A percentile compares a stretch with the other conserved stretches of the same genome.
Conservation (phyloP, 1,140 invertebrate genomes). For the Drosophila orosa region DNA sequence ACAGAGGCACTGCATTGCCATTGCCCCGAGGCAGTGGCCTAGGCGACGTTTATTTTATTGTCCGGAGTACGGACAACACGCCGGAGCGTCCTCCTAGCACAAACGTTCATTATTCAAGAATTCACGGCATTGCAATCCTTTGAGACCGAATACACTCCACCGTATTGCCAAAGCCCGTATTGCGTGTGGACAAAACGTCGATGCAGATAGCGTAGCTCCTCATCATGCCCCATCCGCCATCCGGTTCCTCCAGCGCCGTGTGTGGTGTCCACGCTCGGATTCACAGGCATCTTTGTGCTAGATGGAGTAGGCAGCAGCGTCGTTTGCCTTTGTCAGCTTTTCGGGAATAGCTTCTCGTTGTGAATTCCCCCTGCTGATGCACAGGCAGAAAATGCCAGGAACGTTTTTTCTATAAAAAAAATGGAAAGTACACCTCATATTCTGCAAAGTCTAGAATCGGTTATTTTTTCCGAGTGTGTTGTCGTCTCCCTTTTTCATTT, state of each 20-base stretch:
- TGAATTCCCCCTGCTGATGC: constrained; percentile 26
- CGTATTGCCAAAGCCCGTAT: constrained; percentile 10
- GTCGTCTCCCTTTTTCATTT: constrained; percentile 34
- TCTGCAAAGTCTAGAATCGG: neutral
- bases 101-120: constrained; percentile 36
- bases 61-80: constrained; percentile 6
- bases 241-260: neutral
- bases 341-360: neutral
- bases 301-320: neutral
- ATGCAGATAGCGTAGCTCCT: constrained; percentile 32
- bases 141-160: constrained; percentile 17
- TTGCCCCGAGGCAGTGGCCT: neutral
- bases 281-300: constrained; percentile 40
- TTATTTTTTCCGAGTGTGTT: constrained; percentile 30
- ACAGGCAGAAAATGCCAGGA: constrained; percentile 7
- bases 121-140: constrained; percentile 24
- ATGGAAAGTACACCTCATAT: neutral
- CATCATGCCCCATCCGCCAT: constrained; percentile 1
- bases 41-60: constrained; percentile 30
- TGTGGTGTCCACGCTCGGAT: constrained; percentile 15
- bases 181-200: constrained; percentile 40
- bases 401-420: neutral
- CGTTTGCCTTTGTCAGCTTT: constrained; percentile 56
- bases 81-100: constrained; percentile 7
- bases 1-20: neutral